Evolutionary conservation across 2,888 invertebrate species (phyloP).

Genomic region (Drosophila yooni): DNA sequence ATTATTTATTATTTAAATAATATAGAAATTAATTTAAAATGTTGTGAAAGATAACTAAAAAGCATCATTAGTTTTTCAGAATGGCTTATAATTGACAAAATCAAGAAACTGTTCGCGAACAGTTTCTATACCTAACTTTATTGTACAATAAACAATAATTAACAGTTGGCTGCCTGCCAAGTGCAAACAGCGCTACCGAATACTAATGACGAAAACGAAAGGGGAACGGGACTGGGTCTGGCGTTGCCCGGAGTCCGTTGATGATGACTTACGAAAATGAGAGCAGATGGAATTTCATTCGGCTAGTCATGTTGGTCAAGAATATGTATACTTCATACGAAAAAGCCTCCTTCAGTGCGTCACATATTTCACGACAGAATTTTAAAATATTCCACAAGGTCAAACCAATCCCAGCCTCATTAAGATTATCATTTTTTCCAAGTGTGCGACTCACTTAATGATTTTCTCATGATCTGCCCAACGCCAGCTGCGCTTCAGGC

Average conservation of each 20-base stretch:
- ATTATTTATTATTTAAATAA: not conserved
- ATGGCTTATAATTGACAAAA: not conserved
- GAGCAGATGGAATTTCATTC: not conserved
- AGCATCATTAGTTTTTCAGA: not conserved
- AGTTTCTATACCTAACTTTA: constrained; percentile 22
- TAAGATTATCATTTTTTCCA: not conserved
- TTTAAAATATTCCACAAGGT: not conserved
- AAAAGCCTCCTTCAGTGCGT: not conserved
- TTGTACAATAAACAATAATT: constrained; percentile 73
- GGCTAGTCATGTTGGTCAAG: not conserved
- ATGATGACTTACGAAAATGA: not conserved
- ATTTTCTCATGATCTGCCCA: constrained; percentile 85
- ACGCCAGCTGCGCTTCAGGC: constrained; percentile 83
- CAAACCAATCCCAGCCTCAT: not conserved
- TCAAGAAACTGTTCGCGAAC: constrained; percentile 2
- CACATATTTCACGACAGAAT: constrained; percentile 43
- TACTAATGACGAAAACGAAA: constrained; percentile 14
- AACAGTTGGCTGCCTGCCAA: constrained; percentile 61
- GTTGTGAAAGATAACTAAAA: not conserved
- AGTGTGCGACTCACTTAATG: constrained; percentile 75
- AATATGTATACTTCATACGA: not conserved
- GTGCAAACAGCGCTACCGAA: constrained; percentile 19
- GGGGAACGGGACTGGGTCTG: constrained; percentile 6
- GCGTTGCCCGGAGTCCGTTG: constrained; percentile 76
- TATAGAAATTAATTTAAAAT: not conserved